Evolutionary conservation across 1,140 invertebrate species (phyloP).

Genomic region (Papilio polyxenes): DNA sequence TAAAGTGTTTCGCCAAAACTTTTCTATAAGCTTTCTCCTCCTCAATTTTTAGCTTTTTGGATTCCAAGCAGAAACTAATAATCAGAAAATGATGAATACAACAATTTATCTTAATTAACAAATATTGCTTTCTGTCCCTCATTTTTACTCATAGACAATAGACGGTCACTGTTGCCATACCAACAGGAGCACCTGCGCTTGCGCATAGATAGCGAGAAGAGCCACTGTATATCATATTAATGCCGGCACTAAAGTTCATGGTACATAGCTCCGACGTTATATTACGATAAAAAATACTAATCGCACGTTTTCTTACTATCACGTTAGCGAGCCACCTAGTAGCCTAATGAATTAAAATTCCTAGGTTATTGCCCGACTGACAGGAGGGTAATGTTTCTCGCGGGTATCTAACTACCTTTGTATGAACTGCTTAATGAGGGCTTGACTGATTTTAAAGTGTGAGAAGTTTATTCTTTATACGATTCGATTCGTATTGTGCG

Average conservation of each 20-base stretch:
- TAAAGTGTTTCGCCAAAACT: no score
- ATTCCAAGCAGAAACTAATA: no score
- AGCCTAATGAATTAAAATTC: slow-evolving; percentile 20
- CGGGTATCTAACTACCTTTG: no score
- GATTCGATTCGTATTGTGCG: no score
- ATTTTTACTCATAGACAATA: background rate
- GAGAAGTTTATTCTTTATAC: no score
- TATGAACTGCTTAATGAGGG: no score
- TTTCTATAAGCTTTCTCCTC: no score
- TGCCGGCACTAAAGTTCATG: slow-evolving; percentile 23
- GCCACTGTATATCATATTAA: slow-evolving; percentile 21
- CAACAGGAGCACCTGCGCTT: slow-evolving; percentile 3
- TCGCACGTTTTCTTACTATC: slow-evolving; percentile 33
- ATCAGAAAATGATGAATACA: no score
- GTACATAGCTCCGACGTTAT: slow-evolving; percentile 20
- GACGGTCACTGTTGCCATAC: slow-evolving; percentile 18
- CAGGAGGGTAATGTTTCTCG: background rate
- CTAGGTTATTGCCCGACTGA: background rate
- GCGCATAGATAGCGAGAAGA: slow-evolving; percentile 17
- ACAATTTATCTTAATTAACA: background rate
- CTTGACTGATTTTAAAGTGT: no score
- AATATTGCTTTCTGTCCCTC: background rate
- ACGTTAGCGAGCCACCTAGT: background rate
- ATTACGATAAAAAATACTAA: slow-evolving; percentile 25
- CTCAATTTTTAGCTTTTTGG: no score